These are phyloP conservation scores for Antennarius maculatus DNA, from an alignment of 2,797 vertebrate genomes.

Conservation along the genomic window DNA sequence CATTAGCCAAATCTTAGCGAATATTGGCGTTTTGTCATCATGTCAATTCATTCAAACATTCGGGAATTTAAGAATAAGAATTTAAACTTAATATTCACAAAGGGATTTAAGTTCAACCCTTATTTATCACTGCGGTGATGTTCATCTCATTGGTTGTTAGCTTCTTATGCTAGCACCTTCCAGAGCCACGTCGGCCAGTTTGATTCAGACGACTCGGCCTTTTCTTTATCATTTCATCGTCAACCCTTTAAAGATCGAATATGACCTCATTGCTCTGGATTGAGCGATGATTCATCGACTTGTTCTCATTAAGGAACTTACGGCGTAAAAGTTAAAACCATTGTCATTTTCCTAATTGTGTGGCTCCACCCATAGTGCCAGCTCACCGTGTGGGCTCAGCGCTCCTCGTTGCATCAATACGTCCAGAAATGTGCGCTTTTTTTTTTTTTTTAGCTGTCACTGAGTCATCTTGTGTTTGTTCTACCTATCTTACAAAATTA, in stretches of 20 bases:
- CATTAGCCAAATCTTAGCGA: background rate
- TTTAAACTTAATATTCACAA: rapidly evolving
- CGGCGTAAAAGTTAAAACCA: background rate
- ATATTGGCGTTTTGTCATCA: rapidly evolving
- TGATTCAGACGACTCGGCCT: conserved; percentile 40
- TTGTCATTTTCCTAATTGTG: conserved; percentile 26
- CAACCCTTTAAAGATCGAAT: too few relatives aligned
- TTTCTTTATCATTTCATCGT: background rate
- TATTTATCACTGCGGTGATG: background rate
- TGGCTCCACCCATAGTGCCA: conserved; percentile 84
- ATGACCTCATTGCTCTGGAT: too few relatives aligned
- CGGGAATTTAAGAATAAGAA: rapidly evolving
- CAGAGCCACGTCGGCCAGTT: conserved; percentile 73
- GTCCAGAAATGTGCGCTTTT: conserved; percentile 17
- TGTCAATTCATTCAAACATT: rapidly evolving
- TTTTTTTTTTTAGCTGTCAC: conserved; percentile 15
- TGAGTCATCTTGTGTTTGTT: background rate
- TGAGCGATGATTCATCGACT: too few relatives aligned
- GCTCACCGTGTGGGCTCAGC: conserved; percentile 80
- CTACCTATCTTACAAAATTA: background rate
- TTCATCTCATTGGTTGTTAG: conserved; percentile 36
- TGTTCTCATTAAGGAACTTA: background rate
- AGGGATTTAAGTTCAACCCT: rapidly evolving
- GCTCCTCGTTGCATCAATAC: conserved; percentile 53
- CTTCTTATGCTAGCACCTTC: conserved; percentile 22